Conservation (phyloP, 2,888 invertebrate genomes). For the Phengaris alcon region DNA sequence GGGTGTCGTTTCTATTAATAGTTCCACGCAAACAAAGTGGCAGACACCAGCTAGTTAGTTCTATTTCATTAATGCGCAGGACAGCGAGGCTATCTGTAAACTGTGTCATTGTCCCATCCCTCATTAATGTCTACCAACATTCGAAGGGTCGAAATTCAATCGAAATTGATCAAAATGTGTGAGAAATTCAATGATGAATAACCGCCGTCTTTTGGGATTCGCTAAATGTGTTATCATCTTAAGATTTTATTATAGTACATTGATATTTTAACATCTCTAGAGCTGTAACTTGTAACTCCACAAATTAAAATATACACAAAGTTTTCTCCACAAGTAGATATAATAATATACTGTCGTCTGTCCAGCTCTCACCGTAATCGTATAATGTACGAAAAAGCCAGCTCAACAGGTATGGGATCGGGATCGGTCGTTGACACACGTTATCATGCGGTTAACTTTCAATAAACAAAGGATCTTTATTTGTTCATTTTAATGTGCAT, state of each 20-base stretch:
- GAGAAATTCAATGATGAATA: not conserved
- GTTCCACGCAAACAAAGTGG: not conserved
- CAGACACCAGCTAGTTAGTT: not conserved
- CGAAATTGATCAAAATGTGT: not conserved
- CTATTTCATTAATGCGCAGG: slow-evolving; percentile 26
- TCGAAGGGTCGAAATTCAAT: not conserved
- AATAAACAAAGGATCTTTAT: not conserved
- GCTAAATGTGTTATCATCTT: too few relatives aligned
- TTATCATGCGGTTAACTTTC: slow-evolving; percentile 1
- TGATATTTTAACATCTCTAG: too few relatives aligned
- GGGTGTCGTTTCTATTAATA: not conserved
- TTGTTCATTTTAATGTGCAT: not conserved
- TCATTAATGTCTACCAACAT: not conserved
- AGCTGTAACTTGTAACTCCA: not conserved
- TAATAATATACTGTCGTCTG: not conserved
- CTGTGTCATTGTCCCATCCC: slow-evolving; percentile 26
- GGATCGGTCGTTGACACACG: slow-evolving; percentile 51
- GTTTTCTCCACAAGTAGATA: too few relatives aligned
- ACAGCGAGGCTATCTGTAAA: slow-evolving; percentile 1
- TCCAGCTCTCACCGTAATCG: slow-evolving; percentile 28
- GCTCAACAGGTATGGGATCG: slow-evolving; percentile 40
- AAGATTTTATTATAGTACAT: too few relatives aligned
- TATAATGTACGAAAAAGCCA: slow-evolving; percentile 35
- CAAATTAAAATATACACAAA: not conserved
- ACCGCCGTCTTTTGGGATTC: not conserved